Percentiles rank a stretch among this genome's conserved stretches.
These are phyloP conservation scores for Drosophila simulans DNA, from an alignment of 1,140 invertebrate genomes.

Conservation along the genomic window DNA sequence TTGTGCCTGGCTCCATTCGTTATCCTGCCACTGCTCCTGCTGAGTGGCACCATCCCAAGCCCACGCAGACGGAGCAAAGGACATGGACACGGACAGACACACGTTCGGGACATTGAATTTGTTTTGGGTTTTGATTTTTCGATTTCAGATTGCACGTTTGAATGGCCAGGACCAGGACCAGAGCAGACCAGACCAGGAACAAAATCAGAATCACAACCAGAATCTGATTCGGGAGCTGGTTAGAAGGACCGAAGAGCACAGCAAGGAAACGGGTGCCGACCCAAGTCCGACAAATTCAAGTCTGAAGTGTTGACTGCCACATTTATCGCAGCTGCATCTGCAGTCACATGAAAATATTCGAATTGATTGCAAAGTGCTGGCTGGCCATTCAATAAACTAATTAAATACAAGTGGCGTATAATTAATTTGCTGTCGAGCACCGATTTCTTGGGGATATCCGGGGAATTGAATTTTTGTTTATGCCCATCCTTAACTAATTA, in stretches of 20 bases:
- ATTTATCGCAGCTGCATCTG: conserved; percentile 64
- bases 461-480: conserved; percentile 34
- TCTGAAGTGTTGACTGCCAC: conserved; percentile 62
- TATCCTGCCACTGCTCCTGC: conserved; percentile 23
- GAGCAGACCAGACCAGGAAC: background rate
- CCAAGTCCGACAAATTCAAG: conserved; percentile 28
- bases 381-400: conserved; percentile 71
- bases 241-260: conserved; percentile 5
- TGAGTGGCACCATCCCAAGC: conserved; percentile 45
- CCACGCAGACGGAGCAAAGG: conserved; percentile 14
- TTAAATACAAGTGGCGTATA: conserved; percentile 56
- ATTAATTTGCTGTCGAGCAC: conserved; percentile 36
- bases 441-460: conserved; percentile 10
- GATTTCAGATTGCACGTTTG: conserved; percentile 79
- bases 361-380: conserved; percentile 50
- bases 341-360: conserved; percentile 27
- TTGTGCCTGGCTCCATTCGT: conserved; percentile 48
- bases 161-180: conserved; percentile 44
- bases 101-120: conserved; percentile 80
- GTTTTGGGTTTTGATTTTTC: conserved; percentile 82
- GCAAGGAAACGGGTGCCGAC: conserved; percentile 4
- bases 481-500: conserved; percentile 40
- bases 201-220: background rate
- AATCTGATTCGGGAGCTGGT: background rate
- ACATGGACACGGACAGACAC: conserved; percentile 45